Conservation (phyloP, 1,140 invertebrate species). For the Trachymyrmex septentrionalis region DNA sequence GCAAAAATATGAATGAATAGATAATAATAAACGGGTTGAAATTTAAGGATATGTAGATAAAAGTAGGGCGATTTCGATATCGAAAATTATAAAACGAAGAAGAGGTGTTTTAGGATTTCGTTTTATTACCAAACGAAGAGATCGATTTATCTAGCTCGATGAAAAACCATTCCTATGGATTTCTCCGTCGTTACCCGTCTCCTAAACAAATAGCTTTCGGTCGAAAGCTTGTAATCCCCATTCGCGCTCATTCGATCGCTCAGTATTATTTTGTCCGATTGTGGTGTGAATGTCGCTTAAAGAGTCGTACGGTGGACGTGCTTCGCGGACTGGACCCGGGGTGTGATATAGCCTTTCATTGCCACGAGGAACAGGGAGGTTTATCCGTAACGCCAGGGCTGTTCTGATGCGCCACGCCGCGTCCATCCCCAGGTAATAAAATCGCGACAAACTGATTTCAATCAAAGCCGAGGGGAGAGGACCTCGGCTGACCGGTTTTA, state of each 20-base stretch:
- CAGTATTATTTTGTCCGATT: neutral
- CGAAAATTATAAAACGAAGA: neutral
- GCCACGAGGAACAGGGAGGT: slow-evolving; percentile 37
- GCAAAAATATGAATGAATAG: no score
- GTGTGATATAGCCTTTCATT: slow-evolving; percentile 55
- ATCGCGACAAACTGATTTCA: slow-evolving; percentile 70
- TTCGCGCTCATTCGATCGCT: neutral
- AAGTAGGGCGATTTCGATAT: no score
- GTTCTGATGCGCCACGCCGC: neutral
- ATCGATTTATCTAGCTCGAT: slow-evolving; percentile 12
- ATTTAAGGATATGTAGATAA: no score
- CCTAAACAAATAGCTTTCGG: slow-evolving; percentile 32
- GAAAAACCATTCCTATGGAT: neutral
- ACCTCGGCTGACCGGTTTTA: slow-evolving; percentile 33
- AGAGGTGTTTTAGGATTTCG: neutral
- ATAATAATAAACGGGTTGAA: no score
- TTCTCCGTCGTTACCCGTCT: neutral
- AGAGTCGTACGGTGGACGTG: slow-evolving; percentile 34
- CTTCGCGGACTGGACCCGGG: neutral
- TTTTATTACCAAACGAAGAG: neutral
- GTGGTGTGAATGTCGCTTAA: slow-evolving; percentile 49
- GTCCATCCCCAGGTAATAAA: slow-evolving; percentile 64
- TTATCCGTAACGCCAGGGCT: slow-evolving; percentile 35
- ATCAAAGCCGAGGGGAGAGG: slow-evolving; percentile 47
- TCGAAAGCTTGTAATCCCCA: slow-evolving; percentile 23